phyloP scores from a whole-genome alignment of 2,797 vertebrate species.

The Gymnopithys bicolor region DNA sequence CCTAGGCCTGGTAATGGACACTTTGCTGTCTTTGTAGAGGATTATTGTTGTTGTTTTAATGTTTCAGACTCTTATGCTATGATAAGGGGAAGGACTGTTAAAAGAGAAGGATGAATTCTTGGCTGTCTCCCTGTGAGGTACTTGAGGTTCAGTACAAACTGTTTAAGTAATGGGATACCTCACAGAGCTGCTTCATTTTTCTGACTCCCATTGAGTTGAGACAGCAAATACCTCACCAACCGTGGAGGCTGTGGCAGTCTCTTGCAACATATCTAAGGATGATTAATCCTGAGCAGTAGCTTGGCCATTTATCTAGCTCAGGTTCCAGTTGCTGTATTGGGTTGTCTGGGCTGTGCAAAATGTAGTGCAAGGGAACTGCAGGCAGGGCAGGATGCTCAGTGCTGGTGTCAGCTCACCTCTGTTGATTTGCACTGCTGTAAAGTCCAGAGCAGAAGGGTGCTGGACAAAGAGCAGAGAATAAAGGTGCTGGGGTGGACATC shows the following conservation, averaged over 20 bases:
- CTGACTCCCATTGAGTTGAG: slow-evolving; percentile 28
- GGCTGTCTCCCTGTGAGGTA: not conserved
- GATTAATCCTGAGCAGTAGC: not conserved
- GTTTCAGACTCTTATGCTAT: not conserved
- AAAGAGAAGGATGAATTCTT: slow-evolving; percentile 34
- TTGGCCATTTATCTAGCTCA: not conserved
- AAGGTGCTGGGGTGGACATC: not conserved
- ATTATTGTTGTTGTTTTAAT: not conserved
- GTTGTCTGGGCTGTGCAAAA: not conserved
- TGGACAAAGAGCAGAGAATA: not conserved
- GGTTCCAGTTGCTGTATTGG: not conserved
- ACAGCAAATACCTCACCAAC: not conserved
- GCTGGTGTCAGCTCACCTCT: not conserved
- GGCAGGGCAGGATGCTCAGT: not conserved
- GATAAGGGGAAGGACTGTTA: not conserved
- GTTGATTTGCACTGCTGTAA: not conserved
- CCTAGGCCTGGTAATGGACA: not conserved
- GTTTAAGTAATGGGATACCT: slow-evolving; percentile 26
- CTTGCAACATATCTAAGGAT: not conserved
- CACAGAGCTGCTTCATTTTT: not conserved
- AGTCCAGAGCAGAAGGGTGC: not conserved
- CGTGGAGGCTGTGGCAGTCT: not conserved
- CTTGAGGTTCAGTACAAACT: slow-evolving; percentile 13
- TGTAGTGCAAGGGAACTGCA: not conserved
- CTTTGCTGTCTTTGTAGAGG: not conserved